Evolutionary conservation across 2,797 vertebrate genomes (phyloP).

Genomic region (Podarcis siculus): DNA sequence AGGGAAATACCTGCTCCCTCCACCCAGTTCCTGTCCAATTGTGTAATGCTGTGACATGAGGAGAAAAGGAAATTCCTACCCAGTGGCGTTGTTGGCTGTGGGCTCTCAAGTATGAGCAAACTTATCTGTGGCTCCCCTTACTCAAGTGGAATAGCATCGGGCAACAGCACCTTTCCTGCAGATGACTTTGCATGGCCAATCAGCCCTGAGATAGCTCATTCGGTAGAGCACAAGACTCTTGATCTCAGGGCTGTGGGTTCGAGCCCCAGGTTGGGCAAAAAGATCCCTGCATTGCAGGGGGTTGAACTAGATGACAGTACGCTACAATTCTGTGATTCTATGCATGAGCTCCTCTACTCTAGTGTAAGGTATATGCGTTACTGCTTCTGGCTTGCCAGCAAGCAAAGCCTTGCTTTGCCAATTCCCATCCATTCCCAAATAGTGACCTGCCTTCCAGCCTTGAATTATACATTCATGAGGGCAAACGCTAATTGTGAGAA

Average conservation of each 20-base stretch:
- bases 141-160: background rate
- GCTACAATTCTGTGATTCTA: no score
- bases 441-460: background rate
- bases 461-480: background rate
- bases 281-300: no score
- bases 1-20: slow-evolving; percentile 18
- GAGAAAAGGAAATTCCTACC: slow-evolving; percentile 22
- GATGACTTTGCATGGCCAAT: background rate
- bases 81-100: background rate
- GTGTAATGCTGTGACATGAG: slow-evolving; percentile 24
- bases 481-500: no score
- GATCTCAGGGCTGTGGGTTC: no score
- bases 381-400: background rate
- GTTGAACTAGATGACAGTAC: no score
- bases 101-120: background rate
- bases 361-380: background rate
- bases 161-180: background rate
- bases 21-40: slow-evolving; percentile 33
- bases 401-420: background rate
- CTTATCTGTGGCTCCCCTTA: background rate
- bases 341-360: background rate
- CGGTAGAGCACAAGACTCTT: no score
- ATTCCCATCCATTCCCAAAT: background rate
- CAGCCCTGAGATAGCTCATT: no score
- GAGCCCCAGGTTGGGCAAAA: no score